Conservation (phyloP, 2,888 invertebrate species). For the Volucella inanis region DNA sequence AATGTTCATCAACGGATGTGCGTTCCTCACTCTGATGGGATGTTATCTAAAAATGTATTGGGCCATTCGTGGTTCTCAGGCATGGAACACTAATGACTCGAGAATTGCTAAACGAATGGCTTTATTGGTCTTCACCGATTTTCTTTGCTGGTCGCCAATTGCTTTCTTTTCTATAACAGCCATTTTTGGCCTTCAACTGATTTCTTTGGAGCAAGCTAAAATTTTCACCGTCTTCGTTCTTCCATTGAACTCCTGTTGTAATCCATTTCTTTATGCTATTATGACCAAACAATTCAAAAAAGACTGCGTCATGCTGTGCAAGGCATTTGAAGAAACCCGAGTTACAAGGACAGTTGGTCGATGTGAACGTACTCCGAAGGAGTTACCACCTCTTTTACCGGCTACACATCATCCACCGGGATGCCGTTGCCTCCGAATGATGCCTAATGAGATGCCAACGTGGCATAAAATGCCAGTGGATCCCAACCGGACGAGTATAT, state of each 20-base stretch:
- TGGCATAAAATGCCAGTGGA: slow-evolving; percentile 80
- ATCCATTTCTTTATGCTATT: slow-evolving; percentile 98
- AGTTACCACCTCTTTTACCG: slow-evolving; percentile 85
- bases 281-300: slow-evolving; percentile 99
- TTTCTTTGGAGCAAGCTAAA: slow-evolving; percentile 97
- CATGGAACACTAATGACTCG: slow-evolving; percentile 98
- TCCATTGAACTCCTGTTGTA: slow-evolving; percentile 98
- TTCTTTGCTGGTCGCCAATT: slow-evolving; percentile 98
- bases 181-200: slow-evolving; percentile 94
- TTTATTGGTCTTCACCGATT: slow-evolving; percentile 97
- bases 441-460: slow-evolving; percentile 82
- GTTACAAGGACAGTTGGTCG: slow-evolving; percentile 84
- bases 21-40: slow-evolving; percentile 96
- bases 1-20: slow-evolving; percentile 95
- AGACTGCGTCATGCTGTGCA: slow-evolving; percentile 97
- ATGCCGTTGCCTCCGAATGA: slow-evolving; percentile 84
- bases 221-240: slow-evolving; percentile 97
- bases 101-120: slow-evolving; percentile 98
- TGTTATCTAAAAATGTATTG: slow-evolving; percentile 99
- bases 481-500: slow-evolving; percentile 77
- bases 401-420: slow-evolving; percentile 82
- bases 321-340: slow-evolving; percentile 96
- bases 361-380: slow-evolving; percentile 89
- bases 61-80: slow-evolving; percentile 97
- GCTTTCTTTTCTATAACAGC: slow-evolving; percentile 97